Evolutionary conservation across 2,888 invertebrate species (phyloP), one percentile per base, ranked within the genome.

Genomic region (Siphlonurus alternatus): DNA sequence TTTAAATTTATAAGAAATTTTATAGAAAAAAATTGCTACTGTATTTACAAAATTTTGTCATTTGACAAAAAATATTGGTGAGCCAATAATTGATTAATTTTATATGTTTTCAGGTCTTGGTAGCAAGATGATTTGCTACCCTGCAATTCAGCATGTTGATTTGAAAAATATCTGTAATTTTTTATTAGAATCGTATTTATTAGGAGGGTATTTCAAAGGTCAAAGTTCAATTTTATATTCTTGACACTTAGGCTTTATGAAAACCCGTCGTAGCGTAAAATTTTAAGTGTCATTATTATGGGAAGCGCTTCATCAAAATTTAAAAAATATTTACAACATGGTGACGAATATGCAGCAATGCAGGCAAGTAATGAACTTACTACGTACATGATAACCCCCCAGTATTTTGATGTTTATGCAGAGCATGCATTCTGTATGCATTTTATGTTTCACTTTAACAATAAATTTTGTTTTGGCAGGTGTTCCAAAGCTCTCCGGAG

Each of bases 311-410:
- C 83, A 53, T 83, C 84, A 38, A 86, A 86, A 73, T 84, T 86
- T 72, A 82, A 84, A 69, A 85, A 84, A 71, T 82, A 84, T 73
- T 77, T 86, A 63, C 83, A 83, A 72, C 81, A 83, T 76, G 85
- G 85, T 25, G 85, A 86, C 73, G 86, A 86, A 73, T 84, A 83
- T 71, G 83, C 85, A 63, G 85, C 84, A 20, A 80, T 86, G 78
- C 83, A 84, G 72, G 75, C 81, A 68, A 64, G 65, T 64, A 19
- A 2, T 22, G 19, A 2, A 24, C 22, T 61, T 25, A 3, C 23
- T 59, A 3, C 22, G 20, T 20, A 23, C 20, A 15, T 20, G n/a
- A 22, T 2, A n/a, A n/a, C 3, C n/a, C 2, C n/a, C 23, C 3
- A 3, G 20, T 15, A 59, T 23, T n/a, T 59, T 22, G n/a, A 56